Evolutionary conservation across 2,888 invertebrate species (phyloP), one percentile per base, ranked within the genome.

Genomic region (Patella pellucida): DNA sequence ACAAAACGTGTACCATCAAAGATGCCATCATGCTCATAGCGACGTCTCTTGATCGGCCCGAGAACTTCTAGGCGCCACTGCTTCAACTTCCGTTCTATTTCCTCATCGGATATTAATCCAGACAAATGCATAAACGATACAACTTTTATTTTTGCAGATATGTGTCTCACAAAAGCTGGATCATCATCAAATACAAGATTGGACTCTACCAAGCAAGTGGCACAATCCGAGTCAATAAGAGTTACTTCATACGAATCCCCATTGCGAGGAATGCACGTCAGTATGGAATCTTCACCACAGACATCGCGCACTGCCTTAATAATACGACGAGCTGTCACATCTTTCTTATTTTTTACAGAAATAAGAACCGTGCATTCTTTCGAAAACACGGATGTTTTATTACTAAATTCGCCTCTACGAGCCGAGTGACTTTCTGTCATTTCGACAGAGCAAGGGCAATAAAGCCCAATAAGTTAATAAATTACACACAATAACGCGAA

Each of bases 71-170:
- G 19, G n/a, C 62, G 62, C 62, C 62, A 62, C 62, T 19, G 23
- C 23, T 62, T 62, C 62, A 62, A 16, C 23, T 62, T 62, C 1
- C 19, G 19, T 11, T 62, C 62, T n/a, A 62, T 62, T 62, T 62
- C 62, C 23, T 62, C 62, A n/a, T 62, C 62, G 3, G 62, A 62
- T 12, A 62, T 62, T 19, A 62, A 23, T 2, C 62, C 62, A 62
- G 62, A 62, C 15, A 62, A 16, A 62, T 62, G 62, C 62, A 62
- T 62, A 2, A 62, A n/a, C 11, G 62, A 62, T 16, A 62, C 62
- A 11, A 62, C 62, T 62, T 62, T 62, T 7, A 62, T 62, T 62
- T 62, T 62, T 62, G 62, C 5, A 62, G 62, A 62, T 62, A 62
- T 14, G 23, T 62, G 62, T n/a, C 23, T n/a, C 15, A 62, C 62